Conservation (phyloP, 2,797 vertebrate species). For the Anguilla marmorata region DNA sequence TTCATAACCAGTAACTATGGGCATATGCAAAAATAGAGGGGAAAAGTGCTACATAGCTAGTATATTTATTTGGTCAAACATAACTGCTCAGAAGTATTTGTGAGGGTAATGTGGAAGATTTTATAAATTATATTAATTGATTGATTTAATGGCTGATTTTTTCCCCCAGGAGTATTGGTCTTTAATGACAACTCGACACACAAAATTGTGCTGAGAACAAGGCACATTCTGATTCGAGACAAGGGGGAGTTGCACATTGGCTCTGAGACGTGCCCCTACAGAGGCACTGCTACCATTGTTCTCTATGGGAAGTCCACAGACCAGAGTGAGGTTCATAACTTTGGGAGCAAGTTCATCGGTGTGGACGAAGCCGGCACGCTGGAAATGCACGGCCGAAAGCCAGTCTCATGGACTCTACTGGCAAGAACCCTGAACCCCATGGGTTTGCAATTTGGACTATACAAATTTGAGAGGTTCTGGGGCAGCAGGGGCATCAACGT, state of each 20-base stretch:
- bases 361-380: conserved; percentile 46
- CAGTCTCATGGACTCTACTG: conserved; percentile 50
- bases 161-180: conserved; percentile 46
- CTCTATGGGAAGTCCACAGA: conserved; percentile 52
- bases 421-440: conserved; percentile 47
- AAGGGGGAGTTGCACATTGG: conserved; percentile 51
- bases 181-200: conserved; percentile 46
- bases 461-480: conserved; percentile 51
- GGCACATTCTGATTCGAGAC: conserved; percentile 51
- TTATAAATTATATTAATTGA: background rate
- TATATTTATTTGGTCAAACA: background rate
- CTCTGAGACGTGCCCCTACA: conserved; percentile 48
- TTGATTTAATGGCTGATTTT: background rate
- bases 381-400: conserved; percentile 51
- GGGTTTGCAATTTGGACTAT: conserved; percentile 44
- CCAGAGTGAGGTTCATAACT: conserved; percentile 40
- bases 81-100: background rate
- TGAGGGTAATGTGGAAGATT: background rate
- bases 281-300: conserved; percentile 45
- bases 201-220: conserved; percentile 43
- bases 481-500: conserved; percentile 56
- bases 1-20: background rate
- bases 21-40: background rate
- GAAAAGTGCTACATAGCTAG: background rate
- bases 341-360: conserved; percentile 57